Conservation (phyloP, 2,888 invertebrate genomes). For the Cataglyphis cursor region DNA sequence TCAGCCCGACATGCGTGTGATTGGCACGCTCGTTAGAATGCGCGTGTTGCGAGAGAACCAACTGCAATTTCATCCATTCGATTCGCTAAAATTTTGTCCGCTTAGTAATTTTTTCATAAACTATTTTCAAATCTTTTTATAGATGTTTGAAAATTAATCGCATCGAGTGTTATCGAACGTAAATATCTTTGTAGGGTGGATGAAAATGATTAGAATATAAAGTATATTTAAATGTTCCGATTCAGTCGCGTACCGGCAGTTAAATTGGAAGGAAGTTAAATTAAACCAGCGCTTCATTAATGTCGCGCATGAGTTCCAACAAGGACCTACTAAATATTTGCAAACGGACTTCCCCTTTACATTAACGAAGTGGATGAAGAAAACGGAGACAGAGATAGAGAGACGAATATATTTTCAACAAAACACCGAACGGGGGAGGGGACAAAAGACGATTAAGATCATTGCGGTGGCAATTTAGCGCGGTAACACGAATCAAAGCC, state of each 20-base stretch:
- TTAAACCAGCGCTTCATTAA: conserved; percentile 49
- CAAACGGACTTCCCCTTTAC: conserved; percentile 45
- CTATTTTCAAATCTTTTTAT: not conserved
- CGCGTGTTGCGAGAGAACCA: conserved; percentile 5
- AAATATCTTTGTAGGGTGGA: not conserved
- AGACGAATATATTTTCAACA: conserved; percentile 4
- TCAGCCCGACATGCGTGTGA: conserved; percentile 36
- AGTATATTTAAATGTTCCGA: conserved; percentile 32
- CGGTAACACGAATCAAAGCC: conserved; percentile 69
- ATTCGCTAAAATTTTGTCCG: not conserved
- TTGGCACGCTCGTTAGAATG: conserved; percentile 54
- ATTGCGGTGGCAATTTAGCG: conserved; percentile 58
- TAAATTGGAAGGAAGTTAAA: conserved; percentile 53
- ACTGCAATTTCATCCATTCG: conserved; percentile 39
- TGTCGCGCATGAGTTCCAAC: conserved; percentile 49
- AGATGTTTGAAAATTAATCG: not conserved
- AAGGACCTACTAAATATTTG: conserved; percentile 47
- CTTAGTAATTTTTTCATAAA: not conserved
- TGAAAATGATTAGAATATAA: not conserved
- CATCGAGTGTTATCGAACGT: not conserved
- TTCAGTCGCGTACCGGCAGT: conserved; percentile 19
- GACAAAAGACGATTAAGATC: conserved; percentile 60
- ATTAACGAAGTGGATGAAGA: conserved; percentile 30
- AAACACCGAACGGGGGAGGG: conserved; percentile 21
- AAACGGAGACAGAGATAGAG: conserved; percentile 20